phyloP scores from a whole-genome alignment of 2,888 invertebrate genomes.

The Pseudococcus longispinus region DNA sequence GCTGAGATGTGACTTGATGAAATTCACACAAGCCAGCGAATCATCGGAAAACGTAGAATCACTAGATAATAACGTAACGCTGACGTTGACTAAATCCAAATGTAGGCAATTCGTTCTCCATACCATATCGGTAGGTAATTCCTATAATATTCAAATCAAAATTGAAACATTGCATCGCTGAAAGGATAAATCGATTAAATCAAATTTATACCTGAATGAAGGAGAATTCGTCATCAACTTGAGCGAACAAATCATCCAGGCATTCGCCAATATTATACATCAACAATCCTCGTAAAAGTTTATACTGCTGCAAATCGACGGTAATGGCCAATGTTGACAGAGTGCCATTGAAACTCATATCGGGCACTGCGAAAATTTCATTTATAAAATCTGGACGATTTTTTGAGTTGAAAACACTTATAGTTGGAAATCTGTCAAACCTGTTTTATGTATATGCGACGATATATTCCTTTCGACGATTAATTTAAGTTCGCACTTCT shows the following conservation, averaged over 20 bases:
- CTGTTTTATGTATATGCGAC: slow-evolving; percentile 62
- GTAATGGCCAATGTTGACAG: slow-evolving; percentile 84
- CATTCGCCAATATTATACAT: slow-evolving; percentile 89
- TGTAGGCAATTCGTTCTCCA: slow-evolving; percentile 83
- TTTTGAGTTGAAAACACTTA: neutral
- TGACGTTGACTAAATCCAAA: slow-evolving; percentile 86
- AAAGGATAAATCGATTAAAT: neutral
- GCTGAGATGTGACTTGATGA: slow-evolving; percentile 86
- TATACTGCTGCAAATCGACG: slow-evolving; percentile 84
- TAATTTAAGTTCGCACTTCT: slow-evolving; percentile 81
- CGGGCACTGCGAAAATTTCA: slow-evolving; percentile 68
- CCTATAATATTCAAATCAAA: neutral
- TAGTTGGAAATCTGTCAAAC: neutral
- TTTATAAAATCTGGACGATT: neutral
- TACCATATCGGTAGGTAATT: slow-evolving; percentile 62
- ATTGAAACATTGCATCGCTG: neutral
- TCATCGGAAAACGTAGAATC: slow-evolving; percentile 65
- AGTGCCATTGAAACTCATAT: slow-evolving; percentile 83
- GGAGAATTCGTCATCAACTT: slow-evolving; percentile 43
- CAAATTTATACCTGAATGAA: slow-evolving; percentile 28
- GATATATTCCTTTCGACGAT: slow-evolving; percentile 84
- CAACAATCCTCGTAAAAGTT: slow-evolving; percentile 84
- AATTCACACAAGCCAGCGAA: slow-evolving; percentile 83
- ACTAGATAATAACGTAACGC: slow-evolving; percentile 73
- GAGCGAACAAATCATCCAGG: slow-evolving; percentile 69